phyloP scores from a whole-genome alignment of 1,140 invertebrate genomes.

The Euborellia annulipes region DNA sequence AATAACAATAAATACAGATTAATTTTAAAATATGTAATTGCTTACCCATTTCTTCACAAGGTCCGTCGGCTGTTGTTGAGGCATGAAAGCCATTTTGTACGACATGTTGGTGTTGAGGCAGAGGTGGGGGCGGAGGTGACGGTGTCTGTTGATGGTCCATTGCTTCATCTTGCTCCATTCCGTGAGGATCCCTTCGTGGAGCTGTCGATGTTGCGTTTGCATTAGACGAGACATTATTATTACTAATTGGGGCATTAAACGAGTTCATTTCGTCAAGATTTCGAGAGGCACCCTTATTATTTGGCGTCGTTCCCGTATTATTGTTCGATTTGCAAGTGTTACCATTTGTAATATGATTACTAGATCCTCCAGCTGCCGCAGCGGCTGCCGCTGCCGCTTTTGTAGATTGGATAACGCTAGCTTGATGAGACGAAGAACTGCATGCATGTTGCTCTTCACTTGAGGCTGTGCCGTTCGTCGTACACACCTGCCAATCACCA shows the following conservation, averaged over 20 bases:
- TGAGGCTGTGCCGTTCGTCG: not conserved
- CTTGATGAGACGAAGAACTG: conserved; percentile 30
- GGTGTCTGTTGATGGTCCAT: not conserved
- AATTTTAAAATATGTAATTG: too few relatives aligned
- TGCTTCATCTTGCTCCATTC: not conserved
- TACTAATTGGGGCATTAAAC: not conserved
- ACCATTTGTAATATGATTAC: conserved; percentile 29
- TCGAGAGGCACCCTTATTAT: not conserved
- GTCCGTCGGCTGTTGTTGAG: conserved; percentile 21
- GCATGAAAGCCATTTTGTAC: too few relatives aligned
- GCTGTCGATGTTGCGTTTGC: too few relatives aligned
- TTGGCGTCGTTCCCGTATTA: not conserved
- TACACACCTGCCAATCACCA: too few relatives aligned
- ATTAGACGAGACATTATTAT: conserved; percentile 1
- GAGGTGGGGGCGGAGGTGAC: not conserved
- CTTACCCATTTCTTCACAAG: conserved; percentile 43
- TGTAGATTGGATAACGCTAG: conserved; percentile 57
- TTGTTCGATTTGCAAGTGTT: conserved; percentile 31
- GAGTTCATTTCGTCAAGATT: not conserved
- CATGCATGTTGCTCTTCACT: not conserved
- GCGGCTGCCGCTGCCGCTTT: conserved; percentile 27
- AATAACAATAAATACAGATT: too few relatives aligned
- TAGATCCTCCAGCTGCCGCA: conserved; percentile 21
- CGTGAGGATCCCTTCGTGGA: not conserved
- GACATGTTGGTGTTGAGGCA: too few relatives aligned